Evolutionary conservation across 2,888 invertebrate species (phyloP).

Genomic region (Choreutis nemorana): DNA sequence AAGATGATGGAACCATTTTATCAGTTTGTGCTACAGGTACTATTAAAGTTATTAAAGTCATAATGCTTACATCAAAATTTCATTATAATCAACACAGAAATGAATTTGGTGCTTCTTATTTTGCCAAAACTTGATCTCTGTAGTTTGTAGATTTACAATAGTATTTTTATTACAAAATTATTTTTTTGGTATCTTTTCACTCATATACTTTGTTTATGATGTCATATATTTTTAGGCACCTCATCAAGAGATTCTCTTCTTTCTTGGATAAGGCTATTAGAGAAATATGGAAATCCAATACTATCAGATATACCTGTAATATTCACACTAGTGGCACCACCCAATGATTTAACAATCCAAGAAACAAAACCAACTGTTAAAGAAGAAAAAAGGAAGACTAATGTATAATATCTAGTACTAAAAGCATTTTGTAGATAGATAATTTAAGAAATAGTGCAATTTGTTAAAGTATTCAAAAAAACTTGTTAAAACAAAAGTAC

Average conservation of each 20-base stretch:
- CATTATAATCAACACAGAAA: no score
- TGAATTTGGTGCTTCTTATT: no score
- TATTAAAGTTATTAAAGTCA: not conserved
- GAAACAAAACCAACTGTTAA: conserved; percentile 32
- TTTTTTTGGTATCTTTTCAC: no score
- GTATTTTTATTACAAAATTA: no score
- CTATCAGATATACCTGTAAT: conserved; percentile 82
- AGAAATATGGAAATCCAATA: conserved; percentile 76
- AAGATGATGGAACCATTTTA: conserved; percentile 89
- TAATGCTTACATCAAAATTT: not conserved
- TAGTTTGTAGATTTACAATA: no score
- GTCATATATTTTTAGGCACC: no score
- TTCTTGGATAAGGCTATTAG: conserved; percentile 88
- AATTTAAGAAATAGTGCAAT: not conserved
- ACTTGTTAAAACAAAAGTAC: not conserved
- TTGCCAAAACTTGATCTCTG: no score
- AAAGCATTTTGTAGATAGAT: no score
- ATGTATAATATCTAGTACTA: not conserved
- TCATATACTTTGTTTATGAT: no score
- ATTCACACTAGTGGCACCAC: conserved; percentile 78
- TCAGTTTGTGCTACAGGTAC: conserved; percentile 84
- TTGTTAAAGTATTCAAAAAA: not conserved
- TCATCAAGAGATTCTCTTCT: conserved; percentile 89
- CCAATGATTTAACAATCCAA: conserved; percentile 41
- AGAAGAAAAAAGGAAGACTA: conserved; percentile 17